Evolutionary conservation across 2,113 vertebrate genomes (phyloP).

Genomic region (Leucoraja erinaceus): DNA sequence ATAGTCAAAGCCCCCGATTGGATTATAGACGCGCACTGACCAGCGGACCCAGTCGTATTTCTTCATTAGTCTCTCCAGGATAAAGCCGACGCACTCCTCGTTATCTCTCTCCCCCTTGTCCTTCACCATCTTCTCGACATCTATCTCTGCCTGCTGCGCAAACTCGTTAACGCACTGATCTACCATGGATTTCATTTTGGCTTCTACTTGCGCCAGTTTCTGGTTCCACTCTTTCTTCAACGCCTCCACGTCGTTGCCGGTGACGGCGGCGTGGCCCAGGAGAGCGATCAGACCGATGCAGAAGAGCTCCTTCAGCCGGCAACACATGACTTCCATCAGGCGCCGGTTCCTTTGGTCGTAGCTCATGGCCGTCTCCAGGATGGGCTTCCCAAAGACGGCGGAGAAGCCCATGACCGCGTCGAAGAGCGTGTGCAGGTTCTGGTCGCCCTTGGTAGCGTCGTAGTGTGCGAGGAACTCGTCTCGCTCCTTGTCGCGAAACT

Average conservation of each 20-base stretch:
- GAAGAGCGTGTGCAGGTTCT: slow-evolving; percentile 58
- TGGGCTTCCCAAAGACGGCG: slow-evolving; percentile 52
- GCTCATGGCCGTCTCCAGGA: slow-evolving; percentile 57
- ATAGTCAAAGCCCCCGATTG: slow-evolving; percentile 57
- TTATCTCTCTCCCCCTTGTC: slow-evolving; percentile 46
- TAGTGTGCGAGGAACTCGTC: slow-evolving; percentile 61
- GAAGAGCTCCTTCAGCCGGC: slow-evolving; percentile 63
- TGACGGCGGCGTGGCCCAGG: slow-evolving; percentile 56
- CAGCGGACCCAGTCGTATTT: slow-evolving; percentile 67
- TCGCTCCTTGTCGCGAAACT: slow-evolving; percentile 59
- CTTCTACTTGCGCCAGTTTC: slow-evolving; percentile 57
- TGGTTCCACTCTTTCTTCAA: slow-evolving; percentile 57
- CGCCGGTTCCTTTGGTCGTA: slow-evolving; percentile 58
- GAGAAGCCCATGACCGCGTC: slow-evolving; percentile 58
- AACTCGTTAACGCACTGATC: slow-evolving; percentile 54
- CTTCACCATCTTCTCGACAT: slow-evolving; percentile 51
- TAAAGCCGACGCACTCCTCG: slow-evolving; percentile 45
- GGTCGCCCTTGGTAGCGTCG: slow-evolving; percentile 57
- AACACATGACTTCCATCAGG: slow-evolving; percentile 62
- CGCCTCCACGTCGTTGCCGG: slow-evolving; percentile 50
- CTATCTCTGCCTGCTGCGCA: slow-evolving; percentile 55
- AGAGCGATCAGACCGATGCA: slow-evolving; percentile 63
- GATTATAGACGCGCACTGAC: slow-evolving; percentile 61
- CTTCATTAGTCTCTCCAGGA: slow-evolving; percentile 54
- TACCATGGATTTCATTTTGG: slow-evolving; percentile 56